Base-by-base conservation (phyloP, 2,888 invertebrate species). In the Spisula solida region DNA sequence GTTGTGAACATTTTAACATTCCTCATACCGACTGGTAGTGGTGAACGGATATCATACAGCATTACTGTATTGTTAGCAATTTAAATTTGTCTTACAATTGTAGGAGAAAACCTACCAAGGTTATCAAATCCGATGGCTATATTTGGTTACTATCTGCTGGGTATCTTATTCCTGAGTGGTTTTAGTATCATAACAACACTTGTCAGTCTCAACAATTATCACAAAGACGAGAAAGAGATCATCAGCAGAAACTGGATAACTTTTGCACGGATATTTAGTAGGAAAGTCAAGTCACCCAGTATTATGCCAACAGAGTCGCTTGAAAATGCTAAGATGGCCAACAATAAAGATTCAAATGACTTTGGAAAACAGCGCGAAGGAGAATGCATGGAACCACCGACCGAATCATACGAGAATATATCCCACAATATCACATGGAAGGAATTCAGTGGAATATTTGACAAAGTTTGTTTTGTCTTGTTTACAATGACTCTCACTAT, bases 1-100 rank as follows among this genome's bases (percentile, higher is more conserved):
- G 51, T 91, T 31, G 80, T 93, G 34, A 93, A 92, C 56, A 82
- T 91, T 20, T 51, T 93, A 29, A 90, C 92, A 4, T 93, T 93
- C 41, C 31, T 90, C 6, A 29, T 92, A 5, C 93, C 93, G n/a
- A 85, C 90, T 14, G 93, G 91, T 12, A 91, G 90, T 16, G 93
- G 93, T 41, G 91, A 93, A 84, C 55, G 91, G 6, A 87, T 93
- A 20, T 87, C 90, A 0, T 93, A 86, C 29, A 85, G 88, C 20
- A 90, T 92, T 4, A 93, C 93, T n/a, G 89, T 90, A n/a, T 88
- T 93, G 20, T 88, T 93, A 14, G 89, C 91, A 0, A 89, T 92
- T 80, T 87, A 91, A 20, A 91, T 93, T 41, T 93, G 92, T 70
- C 81, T 93, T n/a, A 93, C 93, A 1, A 85, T 92, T 82, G 91